These are phyloP conservation scores for Holothuria scabra DNA, from an alignment of 53 echinoderm and acorn worm species.

Conservation along the genomic window DNA sequence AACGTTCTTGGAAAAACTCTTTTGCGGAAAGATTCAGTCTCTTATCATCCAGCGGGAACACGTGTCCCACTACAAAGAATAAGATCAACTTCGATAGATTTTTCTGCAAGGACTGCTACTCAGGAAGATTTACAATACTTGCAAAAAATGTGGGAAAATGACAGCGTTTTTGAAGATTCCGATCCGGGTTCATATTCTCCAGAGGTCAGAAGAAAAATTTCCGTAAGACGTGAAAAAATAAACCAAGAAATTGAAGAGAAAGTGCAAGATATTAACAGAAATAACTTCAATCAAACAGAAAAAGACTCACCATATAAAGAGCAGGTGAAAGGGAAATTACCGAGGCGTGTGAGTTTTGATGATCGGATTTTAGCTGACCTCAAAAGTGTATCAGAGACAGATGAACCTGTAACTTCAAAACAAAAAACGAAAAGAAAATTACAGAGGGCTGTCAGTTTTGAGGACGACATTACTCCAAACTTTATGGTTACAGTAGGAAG, in stretches of 20 bases:
- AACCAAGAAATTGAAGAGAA: slow-evolving; percentile 15
- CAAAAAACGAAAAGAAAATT: too few relatives aligned
- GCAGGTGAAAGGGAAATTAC: too few relatives aligned
- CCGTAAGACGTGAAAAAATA: neutral
- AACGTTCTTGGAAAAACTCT: neutral
- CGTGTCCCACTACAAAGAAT: slow-evolving; percentile 24
- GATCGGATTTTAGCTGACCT: too few relatives aligned
- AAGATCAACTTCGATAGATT: slow-evolving; percentile 7
- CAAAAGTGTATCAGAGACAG: too few relatives aligned
- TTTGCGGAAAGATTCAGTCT: neutral
- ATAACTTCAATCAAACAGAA: neutral
- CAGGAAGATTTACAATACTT: slow-evolving; percentile 39
- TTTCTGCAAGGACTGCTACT: slow-evolving; percentile 28
- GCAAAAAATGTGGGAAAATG: neutral
- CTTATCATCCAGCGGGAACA: slow-evolving; percentile 3
- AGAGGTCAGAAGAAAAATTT: neutral
- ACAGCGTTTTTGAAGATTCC: neutral
- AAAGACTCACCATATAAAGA: too few relatives aligned
- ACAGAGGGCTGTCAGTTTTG: too few relatives aligned
- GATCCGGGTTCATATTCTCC: neutral
- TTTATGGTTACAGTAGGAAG: too few relatives aligned
- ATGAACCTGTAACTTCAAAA: too few relatives aligned
- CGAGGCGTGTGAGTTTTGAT: too few relatives aligned
- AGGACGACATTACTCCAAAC: too few relatives aligned
- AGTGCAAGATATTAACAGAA: slow-evolving; percentile 14